phyloP scores from a whole-genome alignment of 2,888 invertebrate species.

The Aplocera efformata region DNA sequence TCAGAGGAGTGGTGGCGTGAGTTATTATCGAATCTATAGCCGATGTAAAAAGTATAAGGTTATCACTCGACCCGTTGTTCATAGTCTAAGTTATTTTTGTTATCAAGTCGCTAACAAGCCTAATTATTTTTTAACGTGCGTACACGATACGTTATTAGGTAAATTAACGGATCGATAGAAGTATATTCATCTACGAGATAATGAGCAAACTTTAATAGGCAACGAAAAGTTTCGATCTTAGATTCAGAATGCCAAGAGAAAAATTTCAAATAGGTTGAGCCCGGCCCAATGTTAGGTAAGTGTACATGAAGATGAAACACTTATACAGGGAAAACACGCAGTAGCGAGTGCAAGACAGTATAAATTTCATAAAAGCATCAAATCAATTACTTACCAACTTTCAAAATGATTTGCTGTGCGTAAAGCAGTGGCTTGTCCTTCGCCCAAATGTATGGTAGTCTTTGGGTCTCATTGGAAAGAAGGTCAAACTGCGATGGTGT shows the following conservation, averaged over 20 bases:
- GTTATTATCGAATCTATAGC: slow-evolving; percentile 7
- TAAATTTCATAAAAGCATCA: too few species aligned
- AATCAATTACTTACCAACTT: slow-evolving; percentile 77
- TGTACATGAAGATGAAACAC: too few species aligned
- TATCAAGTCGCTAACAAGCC: slow-evolving; percentile 2
- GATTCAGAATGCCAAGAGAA: too few species aligned
- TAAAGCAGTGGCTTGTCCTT: slow-evolving; percentile 84
- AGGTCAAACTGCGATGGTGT: slow-evolving; percentile 46
- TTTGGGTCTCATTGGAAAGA: slow-evolving; percentile 67
- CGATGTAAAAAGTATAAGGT: slow-evolving; percentile 13
- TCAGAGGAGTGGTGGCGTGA: slow-evolving; percentile 16
- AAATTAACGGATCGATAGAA: too few species aligned
- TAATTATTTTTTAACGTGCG: neutral
- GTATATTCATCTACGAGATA: too few species aligned
- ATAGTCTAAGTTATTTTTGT: neutral
- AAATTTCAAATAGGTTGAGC: too few species aligned
- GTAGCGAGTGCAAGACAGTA: too few species aligned
- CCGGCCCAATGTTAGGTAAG: too few species aligned
- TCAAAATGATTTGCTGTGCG: slow-evolving; percentile 88
- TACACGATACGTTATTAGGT: too few species aligned
- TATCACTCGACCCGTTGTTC: slow-evolving; percentile 10
- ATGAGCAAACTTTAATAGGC: too few species aligned
- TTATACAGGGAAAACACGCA: too few species aligned
- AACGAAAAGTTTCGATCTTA: too few species aligned
- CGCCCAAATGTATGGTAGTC: slow-evolving; percentile 80